Evolutionary conservation across 2,113 vertebrate genomes (phyloP), one percentile per base, ranked within the genome.

Genomic region (Nanorana parkeri): DNA sequence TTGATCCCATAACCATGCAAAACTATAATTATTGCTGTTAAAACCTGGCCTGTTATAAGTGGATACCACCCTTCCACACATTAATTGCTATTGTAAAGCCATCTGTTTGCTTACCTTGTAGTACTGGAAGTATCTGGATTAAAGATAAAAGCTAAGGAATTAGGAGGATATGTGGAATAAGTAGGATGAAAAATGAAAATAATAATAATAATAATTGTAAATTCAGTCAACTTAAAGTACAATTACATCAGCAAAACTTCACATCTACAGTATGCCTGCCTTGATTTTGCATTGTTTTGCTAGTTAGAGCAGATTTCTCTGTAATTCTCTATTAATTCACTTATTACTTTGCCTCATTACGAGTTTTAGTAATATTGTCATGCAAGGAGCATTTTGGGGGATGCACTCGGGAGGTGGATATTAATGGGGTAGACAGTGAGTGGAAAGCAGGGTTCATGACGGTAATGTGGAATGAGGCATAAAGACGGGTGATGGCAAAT

Each of bases 111-210:
- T 60, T 61, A 55, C 29, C 66, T 80, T 54, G 26, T 56, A 80
- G 61, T 36, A 5, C 66, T 26, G 55, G 32, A 80, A 80, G 28
- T 61, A 68, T 17, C 65, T 24, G 64, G 64, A 79, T 79, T 79
- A 69, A 26, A 79, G 65, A 79, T 79, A 55, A 79, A 79, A 79
- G 77, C n/a, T 11, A 7, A 17, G 77, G 51, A 36, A 55, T 68
- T 68, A 56, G 60, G 64, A 17, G 60, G 66, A 79, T 69, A 60
- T 79, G 51, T 61, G 64, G 26, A 68, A 68, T 10, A 52, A 68
- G 77, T 17, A 55, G 66, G 65, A 60, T 69, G 24, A 55, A 58
- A 47, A 68, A 69, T 47, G 77, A 56, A 69, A 69, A 79, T 61
- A 79, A 69, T 19, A 69, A 79, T 61, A 79, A 69, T 19, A 60